phyloP scores from a whole-genome alignment of 2,888 invertebrate species.

The Pemphredon lugubris region DNA sequence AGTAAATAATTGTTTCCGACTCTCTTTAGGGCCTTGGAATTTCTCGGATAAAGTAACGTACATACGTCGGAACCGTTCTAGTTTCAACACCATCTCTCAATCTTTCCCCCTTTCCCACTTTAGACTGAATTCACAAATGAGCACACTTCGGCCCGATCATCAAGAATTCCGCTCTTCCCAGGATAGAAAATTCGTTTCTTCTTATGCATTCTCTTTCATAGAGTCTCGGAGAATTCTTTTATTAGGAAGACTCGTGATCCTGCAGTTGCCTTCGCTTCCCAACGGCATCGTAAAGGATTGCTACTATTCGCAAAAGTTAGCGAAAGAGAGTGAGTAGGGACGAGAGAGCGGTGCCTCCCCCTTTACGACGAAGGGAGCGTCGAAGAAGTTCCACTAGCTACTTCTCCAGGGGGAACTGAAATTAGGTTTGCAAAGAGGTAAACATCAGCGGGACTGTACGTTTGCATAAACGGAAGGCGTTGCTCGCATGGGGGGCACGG shows the following conservation, averaged over 20 bases:
- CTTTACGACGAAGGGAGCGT: slow-evolving; percentile 50
- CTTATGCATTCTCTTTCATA: slow-evolving; percentile 35
- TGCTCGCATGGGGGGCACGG: slow-evolving; percentile 69
- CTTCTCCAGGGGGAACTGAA: slow-evolving; percentile 68
- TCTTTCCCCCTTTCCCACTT: background rate
- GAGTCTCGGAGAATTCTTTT: slow-evolving; percentile 59
- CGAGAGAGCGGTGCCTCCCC: slow-evolving; percentile 30
- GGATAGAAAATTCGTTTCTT: slow-evolving; percentile 26
- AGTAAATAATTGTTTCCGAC: background rate
- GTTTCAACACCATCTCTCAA: background rate
- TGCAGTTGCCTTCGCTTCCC: slow-evolving; percentile 62
- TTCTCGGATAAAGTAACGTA: slow-evolving; percentile 1
- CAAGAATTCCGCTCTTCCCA: slow-evolving; percentile 19
- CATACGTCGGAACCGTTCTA: background rate
- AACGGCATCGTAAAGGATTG: slow-evolving; percentile 67
- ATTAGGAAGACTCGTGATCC: slow-evolving; percentile 51
- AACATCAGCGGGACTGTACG: slow-evolving; percentile 75
- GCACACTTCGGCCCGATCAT: slow-evolving; percentile 17
- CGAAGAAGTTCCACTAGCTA: slow-evolving; percentile 67
- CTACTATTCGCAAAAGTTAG: slow-evolving; percentile 61
- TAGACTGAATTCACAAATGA: slow-evolving; percentile 13
- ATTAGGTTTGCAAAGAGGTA: slow-evolving; percentile 80
- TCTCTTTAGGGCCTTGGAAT: slow-evolving; percentile 1
- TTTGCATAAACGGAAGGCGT: slow-evolving; percentile 78
- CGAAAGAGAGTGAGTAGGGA: slow-evolving; percentile 46